These are phyloP conservation scores for Pheosia gnoma DNA, from an alignment of 2,888 invertebrate genomes.

Conservation along the genomic window DNA sequence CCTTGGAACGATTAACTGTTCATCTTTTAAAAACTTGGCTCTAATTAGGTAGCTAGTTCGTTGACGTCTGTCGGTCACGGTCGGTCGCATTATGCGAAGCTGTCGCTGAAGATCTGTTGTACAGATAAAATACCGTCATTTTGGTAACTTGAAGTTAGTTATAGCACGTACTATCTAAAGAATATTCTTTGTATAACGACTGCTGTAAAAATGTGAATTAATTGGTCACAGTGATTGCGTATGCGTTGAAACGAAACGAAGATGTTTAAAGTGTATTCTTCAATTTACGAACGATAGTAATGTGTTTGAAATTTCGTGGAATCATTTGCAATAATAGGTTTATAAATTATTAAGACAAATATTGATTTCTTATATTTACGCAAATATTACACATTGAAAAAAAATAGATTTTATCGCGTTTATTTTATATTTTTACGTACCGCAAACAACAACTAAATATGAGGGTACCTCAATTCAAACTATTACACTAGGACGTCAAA, in stretches of 20 bases:
- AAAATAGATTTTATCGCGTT: too few relatives aligned
- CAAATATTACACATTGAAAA: too few relatives aligned
- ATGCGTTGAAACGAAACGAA: conserved; percentile 3
- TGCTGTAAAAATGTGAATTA: conserved; percentile 2
- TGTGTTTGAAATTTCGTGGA: background rate
- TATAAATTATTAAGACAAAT: too few relatives aligned
- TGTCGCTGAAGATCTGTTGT: conserved; percentile 18
- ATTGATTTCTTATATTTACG: too few relatives aligned
- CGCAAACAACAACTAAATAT: too few relatives aligned
- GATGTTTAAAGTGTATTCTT: conserved; percentile 3
- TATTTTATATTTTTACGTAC: too few relatives aligned
- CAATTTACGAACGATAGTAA: background rate
- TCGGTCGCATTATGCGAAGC: conserved; percentile 25
- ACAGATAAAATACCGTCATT: conserved; percentile 7
- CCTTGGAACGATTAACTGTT: conserved; percentile 18
- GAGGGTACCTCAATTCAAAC: too few relatives aligned
- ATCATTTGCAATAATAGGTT: background rate
- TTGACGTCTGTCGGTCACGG: conserved; percentile 17
- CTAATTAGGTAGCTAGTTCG: conserved; percentile 28
- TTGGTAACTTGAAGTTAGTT: background rate
- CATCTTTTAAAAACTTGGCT: conserved; percentile 10
- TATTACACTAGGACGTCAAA: too few relatives aligned
- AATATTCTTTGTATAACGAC: background rate
- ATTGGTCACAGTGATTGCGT: conserved; percentile 2
- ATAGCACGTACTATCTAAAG: background rate